Evolutionary conservation across 2,113 vertebrate genomes (phyloP).

Genomic region (Nothocercus julius): DNA sequence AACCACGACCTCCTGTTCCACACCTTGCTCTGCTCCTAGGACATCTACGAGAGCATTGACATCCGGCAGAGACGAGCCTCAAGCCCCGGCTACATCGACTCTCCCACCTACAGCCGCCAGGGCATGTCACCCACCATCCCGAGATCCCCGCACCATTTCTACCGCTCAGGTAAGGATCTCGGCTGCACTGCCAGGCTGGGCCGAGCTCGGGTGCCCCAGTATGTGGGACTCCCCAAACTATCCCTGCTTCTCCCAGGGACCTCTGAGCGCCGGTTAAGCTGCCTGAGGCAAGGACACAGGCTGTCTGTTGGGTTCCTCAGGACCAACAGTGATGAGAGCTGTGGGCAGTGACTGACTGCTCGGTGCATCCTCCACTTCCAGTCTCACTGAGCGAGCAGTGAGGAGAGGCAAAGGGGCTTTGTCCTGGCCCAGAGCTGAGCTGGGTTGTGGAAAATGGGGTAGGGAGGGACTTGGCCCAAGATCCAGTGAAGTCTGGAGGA

Average conservation of each 20-base stretch:
- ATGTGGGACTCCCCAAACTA: background rate
- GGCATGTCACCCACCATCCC: constrained; percentile 94
- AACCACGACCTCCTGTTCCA: background rate
- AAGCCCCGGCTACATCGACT: constrained; percentile 95
- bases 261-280: background rate
- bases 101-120: constrained; percentile 89
- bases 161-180: constrained; percentile 87
- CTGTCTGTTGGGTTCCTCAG: accelerated
- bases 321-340: background rate
- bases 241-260: background rate
- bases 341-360: background rate
- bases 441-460: background rate
- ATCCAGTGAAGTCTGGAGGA: background rate
- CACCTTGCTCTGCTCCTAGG: constrained; percentile 71
- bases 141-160: constrained; percentile 92
- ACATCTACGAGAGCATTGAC: constrained; percentile 92
- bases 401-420: background rate
- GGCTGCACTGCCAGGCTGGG: background rate
- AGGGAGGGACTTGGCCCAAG: background rate
- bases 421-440: background rate
- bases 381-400: accelerated
- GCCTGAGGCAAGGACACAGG: background rate
- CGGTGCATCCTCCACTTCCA: background rate
- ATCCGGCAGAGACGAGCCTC: constrained; percentile 89
- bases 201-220: background rate